Evolutionary conservation across 2,113 vertebrate genomes (phyloP).

Genomic region (Climacteris rufus): DNA sequence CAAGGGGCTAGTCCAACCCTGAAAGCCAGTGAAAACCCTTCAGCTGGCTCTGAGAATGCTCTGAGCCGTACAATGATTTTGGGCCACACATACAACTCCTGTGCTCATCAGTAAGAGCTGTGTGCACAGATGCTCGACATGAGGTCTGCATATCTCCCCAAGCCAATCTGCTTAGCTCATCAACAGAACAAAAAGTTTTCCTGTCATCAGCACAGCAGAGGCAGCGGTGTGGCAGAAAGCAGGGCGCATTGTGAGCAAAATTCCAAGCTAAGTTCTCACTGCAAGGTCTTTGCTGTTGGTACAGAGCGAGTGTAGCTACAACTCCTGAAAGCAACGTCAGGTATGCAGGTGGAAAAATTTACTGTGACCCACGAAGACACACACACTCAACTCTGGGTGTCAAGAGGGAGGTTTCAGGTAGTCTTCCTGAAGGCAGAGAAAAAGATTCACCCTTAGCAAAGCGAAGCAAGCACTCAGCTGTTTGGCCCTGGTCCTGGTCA

Average conservation of each 20-base stretch:
- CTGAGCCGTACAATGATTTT: background rate
- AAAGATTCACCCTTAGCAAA: accelerated
- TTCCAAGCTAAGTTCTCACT: background rate
- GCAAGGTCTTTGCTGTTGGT: background rate
- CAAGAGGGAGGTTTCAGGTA: background rate
- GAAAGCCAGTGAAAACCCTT: background rate
- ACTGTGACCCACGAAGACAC: background rate
- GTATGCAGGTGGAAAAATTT: background rate
- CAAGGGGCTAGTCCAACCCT: background rate
- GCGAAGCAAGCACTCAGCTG: background rate
- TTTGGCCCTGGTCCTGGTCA: background rate
- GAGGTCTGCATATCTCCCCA: background rate
- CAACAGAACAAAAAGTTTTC: background rate
- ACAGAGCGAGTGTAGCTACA: background rate
- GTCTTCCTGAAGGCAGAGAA: background rate
- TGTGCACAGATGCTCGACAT: background rate
- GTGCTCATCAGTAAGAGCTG: background rate
- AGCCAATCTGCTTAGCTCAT: background rate
- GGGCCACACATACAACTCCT: background rate
- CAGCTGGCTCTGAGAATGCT: background rate
- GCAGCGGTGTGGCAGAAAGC: background rate
- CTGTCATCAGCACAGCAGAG: slow-evolving; percentile 51
- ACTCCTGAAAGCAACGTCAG: background rate
- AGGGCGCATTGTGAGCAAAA: background rate
- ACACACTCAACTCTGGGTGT: background rate